Evolutionary conservation across 2,113 vertebrate species (phyloP), one percentile per base, ranked within the genome.

Genomic region (Zosterops japonicus): DNA sequence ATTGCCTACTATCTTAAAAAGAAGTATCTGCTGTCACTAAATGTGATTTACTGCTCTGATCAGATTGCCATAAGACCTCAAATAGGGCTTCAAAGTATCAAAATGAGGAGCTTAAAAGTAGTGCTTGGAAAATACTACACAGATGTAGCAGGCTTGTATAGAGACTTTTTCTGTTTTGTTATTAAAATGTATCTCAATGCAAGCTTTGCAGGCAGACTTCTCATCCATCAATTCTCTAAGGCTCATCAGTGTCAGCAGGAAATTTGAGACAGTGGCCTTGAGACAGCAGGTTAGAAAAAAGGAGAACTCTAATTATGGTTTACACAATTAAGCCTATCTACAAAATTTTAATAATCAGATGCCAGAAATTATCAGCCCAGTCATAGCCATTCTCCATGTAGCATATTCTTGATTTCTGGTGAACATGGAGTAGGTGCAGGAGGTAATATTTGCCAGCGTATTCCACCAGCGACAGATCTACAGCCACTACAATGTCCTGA

Each of bases 231-330:
- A 3, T 59, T 75, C 36, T 94, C 86, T 76, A 89, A 91, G 83
- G 63, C 71, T 95, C 95, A 86, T 56, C 86, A 94, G 55, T 90
- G 83, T 89, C 78, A 91, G 31, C 28, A 83, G 78, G 33, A 79
- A 69, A 95, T 92, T 55, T 91, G 46, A 60, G 69, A 52, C 23
- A 63, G 42, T 56, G 56, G 61, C 64, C 76, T 76, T 71, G 75
- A 89, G 89, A 69, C 81, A 85, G 85, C 46, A 80, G n/a, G 39
- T 46, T 39, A 90, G 75, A 96, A 94, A 60, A 85, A 80, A 94
- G 52, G 83, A 39, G 41, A 55, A 57, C 29, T 81, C 76, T 55
- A 25, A 23, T 21, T 24, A n/a, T n/a, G 39, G 70, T 86, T 76
- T 92, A 57, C 29, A 68, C 5, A 2, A 87, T 68, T 59, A 93